Evolutionary conservation across 1,140 invertebrate species (phyloP), one percentile per base, ranked within the genome.

Genomic region (Orius insidiosus): DNA sequence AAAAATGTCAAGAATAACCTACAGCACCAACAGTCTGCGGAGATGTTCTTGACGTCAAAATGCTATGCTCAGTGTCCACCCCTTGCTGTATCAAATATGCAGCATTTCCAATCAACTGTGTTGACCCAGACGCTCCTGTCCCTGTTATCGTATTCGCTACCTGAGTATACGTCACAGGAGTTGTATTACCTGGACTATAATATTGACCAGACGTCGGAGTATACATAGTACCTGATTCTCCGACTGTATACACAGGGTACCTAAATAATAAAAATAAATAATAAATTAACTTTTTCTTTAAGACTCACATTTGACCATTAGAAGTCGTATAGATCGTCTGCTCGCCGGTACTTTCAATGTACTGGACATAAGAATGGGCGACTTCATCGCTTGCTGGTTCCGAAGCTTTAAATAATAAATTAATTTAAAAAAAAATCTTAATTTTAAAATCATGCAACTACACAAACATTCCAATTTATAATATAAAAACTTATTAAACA

Each of bases 191-290:
- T 24, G 50, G 46, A 35, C 56, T 54, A 49, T 61, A 61, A 54
- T 62, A 63, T 49, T 68, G 66, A 6, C 66, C 63, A n/a, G 66
- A 66, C 53, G 74, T 72, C 53, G 76, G 69, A 24, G 75, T 71
- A 58, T 82, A 83, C 66, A 82, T 72, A 1, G 76, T 71, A 52
- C 71, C 74, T 51, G 75, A 69, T 60, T 79, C 77, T 5, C 77
- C 79, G 48, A 86, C 82, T 46, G 80, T 80, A 59, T 86, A 87
- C 32, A 87, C 81, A 49, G 81, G 80, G 68, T 85, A 87, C 50
- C 47, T 52, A 24, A 45, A 10, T 19, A 31, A 14, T 24, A 24
- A 24, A 24, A 7, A 24, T 7, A 24, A 14, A 36, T 14, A n/a
- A n/a, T n/a, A n/a, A n/a, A n/a, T n/a, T n/a, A 24, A 7, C 24